Percentiles rank a stretch among this genome's conserved stretches.
Conservation (phyloP, 2,113 vertebrate species). For the Eurypyga helias region DNA sequence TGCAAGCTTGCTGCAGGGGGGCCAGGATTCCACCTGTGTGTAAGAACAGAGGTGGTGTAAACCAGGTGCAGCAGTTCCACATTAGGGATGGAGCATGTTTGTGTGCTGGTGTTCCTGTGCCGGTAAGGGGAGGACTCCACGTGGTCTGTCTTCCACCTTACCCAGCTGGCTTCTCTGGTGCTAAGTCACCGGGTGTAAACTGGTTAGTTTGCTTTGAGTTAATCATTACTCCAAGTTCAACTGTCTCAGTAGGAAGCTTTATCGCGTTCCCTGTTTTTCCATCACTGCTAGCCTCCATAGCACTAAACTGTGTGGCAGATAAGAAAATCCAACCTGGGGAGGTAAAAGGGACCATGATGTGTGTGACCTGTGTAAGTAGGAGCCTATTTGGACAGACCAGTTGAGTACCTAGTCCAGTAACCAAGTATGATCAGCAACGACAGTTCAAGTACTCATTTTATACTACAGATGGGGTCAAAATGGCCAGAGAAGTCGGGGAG, state of each 20-base stretch:
- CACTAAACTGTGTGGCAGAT: background rate
- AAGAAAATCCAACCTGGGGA: background rate
- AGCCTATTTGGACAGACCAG: background rate
- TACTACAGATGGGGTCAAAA: background rate
- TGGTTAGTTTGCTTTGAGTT: background rate
- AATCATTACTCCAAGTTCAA: background rate
- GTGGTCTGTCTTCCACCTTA: background rate
- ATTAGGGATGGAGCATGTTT: background rate
- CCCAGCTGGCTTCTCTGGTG: background rate
- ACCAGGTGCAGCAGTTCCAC: background rate
- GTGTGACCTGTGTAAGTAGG: background rate
- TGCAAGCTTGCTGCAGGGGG: background rate
- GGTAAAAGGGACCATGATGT: background rate
- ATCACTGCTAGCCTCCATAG: background rate
- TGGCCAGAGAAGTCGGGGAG: background rate
- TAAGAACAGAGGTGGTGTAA: background rate
- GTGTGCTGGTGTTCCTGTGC: background rate
- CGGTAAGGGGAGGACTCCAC: background rate
- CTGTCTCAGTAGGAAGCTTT: background rate
- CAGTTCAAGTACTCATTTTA: background rate
- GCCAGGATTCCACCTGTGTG: background rate
- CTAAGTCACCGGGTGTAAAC: background rate
- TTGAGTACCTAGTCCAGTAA: background rate
- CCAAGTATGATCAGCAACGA: background rate
- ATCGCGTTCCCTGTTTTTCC: background rate